Conservation (phyloP, 1,140 invertebrate species). For the Orius insidiosus region DNA sequence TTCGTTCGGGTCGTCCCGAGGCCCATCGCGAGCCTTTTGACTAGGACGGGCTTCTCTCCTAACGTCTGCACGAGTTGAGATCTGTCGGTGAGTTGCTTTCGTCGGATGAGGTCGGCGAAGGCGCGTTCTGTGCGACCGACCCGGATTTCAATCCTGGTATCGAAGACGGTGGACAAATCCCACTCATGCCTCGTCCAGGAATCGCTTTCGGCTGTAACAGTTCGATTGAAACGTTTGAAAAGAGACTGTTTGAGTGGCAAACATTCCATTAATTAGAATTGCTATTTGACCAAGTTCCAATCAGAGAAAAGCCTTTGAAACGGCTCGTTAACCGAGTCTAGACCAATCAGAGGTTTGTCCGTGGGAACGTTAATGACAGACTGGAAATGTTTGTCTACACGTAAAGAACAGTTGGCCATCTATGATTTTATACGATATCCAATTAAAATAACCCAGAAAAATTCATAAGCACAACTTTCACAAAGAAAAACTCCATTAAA, state of each 20-base stretch:
- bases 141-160: conserved; percentile 24
- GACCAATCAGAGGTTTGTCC: too few species aligned
- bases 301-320: too few species aligned
- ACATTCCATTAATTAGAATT: background rate
- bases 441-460: too few species aligned
- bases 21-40: conserved; percentile 56
- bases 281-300: conserved; percentile 3
- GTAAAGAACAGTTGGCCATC: too few species aligned
- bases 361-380: too few species aligned
- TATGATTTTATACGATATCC: too few species aligned
- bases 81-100: conserved; percentile 78
- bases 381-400: too few species aligned
- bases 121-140: conserved; percentile 6
- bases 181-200: conserved; percentile 10
- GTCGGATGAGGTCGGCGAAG: conserved; percentile 52
- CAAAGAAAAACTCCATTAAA: too few species aligned
- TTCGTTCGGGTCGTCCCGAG: conserved; percentile 33
- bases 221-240: conserved; percentile 25
- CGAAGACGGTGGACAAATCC: conserved; percentile 26
- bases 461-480: too few species aligned
- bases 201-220: conserved; percentile 15
- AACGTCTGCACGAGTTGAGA: conserved; percentile 68
- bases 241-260: conserved; percentile 25
- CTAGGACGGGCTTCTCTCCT: conserved; percentile 60
- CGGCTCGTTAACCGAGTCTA: too few species aligned